Base-by-base conservation (phyloP, 2,888 invertebrate species). In the Flexamia atlantica region DNA sequence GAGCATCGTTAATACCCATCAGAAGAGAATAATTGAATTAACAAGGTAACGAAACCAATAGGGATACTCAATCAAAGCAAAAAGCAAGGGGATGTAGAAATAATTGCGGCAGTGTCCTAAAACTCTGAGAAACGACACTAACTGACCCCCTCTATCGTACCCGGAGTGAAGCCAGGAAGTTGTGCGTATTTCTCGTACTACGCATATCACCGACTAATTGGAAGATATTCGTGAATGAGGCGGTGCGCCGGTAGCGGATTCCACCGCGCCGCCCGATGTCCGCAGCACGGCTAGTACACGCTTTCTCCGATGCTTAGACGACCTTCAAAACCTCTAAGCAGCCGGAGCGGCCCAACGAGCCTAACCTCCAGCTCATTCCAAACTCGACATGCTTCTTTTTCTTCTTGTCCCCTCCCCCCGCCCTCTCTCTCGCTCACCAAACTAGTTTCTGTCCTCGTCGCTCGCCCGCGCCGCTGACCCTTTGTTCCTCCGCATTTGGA, bases 381-480 rank as follows among this genome's bases (percentile, higher is more conserved):
- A 64, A 70, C 82, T 53, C 82, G 68, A 64, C 82, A 53, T 64
- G 79, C 60, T 79, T 79, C 79, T 83, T 42, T 83, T 60, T 80
- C 79, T 83, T 60, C 57, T 57, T 83, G 79, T 80, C 74, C 40
- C 72, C 53, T 46, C 40, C 57, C 28, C 70, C 80, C 83, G 20
- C 80, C 79, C 79, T 82, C 82, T 84, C 79, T 82, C 80, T 82
- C 84, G 40, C 64, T 68, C 81, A 84, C 81, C 84, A 84, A 84
- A 84, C 84, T 84, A 84, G 84, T 84, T 84, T 81, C 81, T 40
- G 36, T 81, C 81, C 53, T 57, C 32, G 76, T 53, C 82, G 42
- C 74, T 20, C 83, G 23, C 74, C 40, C 72, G 72, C 40, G 40
- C 81, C 40, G 81, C 81, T 68, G 64, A 68, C 57, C 81, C 72